Evolutionary conservation across 2,888 invertebrate genomes (phyloP), one percentile per base, ranked within the genome.

Genomic region (Ichneumon xanthorius): DNA sequence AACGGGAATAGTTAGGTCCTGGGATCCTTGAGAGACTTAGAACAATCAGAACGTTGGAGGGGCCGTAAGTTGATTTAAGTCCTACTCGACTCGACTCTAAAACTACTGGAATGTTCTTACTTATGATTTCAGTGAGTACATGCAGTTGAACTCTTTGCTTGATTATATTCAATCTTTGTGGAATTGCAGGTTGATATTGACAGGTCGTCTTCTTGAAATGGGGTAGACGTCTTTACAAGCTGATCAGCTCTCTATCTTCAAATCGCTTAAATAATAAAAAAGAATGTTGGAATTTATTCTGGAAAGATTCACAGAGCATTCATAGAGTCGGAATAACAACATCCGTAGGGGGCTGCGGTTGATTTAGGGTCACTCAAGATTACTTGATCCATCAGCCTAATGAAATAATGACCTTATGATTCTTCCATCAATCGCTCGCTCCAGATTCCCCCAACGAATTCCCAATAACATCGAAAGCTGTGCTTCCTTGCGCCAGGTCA

Each of bases 401-500:
- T 68, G 19, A 30, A 78, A 65, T 77, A 77, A 81, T 61, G 63
- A 63, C 67, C 55, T 67, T 33, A 50, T 73, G 77, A 37, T 68
- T 73, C 19, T 67, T 67, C 19, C 40, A 40, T 40, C 19, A 67
- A 40, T 40, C n/a, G 67, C 4, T 6, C 9, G 22, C 19, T 19
- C n/a, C 67, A 19, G 67, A 45, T 37, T 76, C 30, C n/a, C 68
- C 19, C 22, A 19, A 45, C 48, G 76, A 83, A 53, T 61, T 63
- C 48, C 30, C 37, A 80, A 80, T 77, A 80, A 68, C 80, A 70
- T 53, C 53, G 37, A 14, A 37, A 72, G 80, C 53, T 40, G 72
- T 73, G 80, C 48, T 68, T 80, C 37, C 55, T 80, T 80, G 80
- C 53, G 80, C 63, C 55, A 83, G 83, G 80, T 86, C 83, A 55